Percentiles rank a stretch among this genome's conserved stretches.
These are phyloP conservation scores for Phrynosoma blainvillii DNA, from an alignment of 2,113 vertebrate species.

Conservation along the genomic window DNA sequence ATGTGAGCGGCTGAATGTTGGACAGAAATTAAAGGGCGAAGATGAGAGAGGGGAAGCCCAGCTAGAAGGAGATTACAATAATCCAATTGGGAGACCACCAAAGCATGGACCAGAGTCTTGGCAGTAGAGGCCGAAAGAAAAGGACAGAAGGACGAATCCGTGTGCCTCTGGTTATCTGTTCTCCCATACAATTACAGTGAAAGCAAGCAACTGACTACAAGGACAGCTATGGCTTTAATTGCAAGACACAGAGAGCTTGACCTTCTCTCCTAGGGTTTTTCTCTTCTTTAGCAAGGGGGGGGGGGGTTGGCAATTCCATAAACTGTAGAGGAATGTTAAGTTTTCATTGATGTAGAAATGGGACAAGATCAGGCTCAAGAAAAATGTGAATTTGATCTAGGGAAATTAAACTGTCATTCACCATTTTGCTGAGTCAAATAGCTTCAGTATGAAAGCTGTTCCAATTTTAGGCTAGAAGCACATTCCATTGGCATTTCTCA, in stretches of 20 bases:
- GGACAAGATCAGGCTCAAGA: not conserved
- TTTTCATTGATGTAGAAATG: not conserved
- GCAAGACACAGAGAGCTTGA: slow-evolving; percentile 1
- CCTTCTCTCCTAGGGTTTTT: not conserved
- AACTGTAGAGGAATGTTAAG: not conserved
- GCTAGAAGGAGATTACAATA: too few species aligned
- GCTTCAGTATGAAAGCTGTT: not conserved
- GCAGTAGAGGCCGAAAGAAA: too few species aligned
- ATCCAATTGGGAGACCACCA: too few species aligned
- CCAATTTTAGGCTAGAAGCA: not conserved
- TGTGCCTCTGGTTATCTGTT: not conserved
- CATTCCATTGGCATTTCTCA: not conserved
- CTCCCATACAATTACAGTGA: not conserved
- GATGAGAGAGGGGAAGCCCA: too few species aligned
- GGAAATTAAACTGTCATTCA: not conserved
- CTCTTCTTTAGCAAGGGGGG: not conserved
- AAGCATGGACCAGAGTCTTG: too few species aligned
- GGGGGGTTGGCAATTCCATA: not conserved
- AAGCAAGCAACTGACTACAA: not conserved
- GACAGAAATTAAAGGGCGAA: too few species aligned
- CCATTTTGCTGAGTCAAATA: not conserved
- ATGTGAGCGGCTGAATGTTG: too few species aligned
- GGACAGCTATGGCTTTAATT: slow-evolving; percentile 6
- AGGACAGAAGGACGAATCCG: too few species aligned
- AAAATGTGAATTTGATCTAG: not conserved